Evolutionary conservation across 2,113 vertebrate species (phyloP).

Genomic region (Elanus axillaris): DNA sequence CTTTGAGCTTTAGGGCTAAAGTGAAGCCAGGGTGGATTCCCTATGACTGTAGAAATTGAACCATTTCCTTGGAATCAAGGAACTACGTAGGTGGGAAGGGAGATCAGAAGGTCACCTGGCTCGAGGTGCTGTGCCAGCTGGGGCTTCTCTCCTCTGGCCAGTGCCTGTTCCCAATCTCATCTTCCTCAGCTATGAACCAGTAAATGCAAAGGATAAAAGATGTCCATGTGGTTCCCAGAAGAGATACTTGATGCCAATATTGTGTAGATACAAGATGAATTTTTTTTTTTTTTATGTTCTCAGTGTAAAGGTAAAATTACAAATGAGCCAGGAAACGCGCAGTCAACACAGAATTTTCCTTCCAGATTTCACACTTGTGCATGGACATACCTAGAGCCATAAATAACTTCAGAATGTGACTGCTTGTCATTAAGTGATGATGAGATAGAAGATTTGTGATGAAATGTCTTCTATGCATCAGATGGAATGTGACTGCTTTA

Average conservation of each 20-base stretch:
- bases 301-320: not conserved
- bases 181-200: not conserved
- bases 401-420: not conserved
- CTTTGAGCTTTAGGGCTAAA: not conserved
- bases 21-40: not conserved
- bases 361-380: not conserved
- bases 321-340: not conserved
- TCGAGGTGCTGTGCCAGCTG: not conserved
- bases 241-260: not conserved
- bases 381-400: not conserved
- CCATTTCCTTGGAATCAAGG: not conserved
- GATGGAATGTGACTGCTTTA: not conserved
- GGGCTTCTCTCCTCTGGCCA: not conserved
- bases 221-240: not conserved
- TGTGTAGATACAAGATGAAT: not conserved
- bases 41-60: not conserved
- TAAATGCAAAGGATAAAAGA: not conserved
- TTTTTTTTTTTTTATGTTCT: not conserved
- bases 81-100: not conserved
- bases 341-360: not conserved
- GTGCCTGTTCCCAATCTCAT: not conserved
- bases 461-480: not conserved
- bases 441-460: not conserved
- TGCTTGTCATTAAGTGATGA: not conserved
- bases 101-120: not conserved